Evolutionary conservation across 2,797 vertebrate species (phyloP).

Genomic region (Sebastes minor): DNA sequence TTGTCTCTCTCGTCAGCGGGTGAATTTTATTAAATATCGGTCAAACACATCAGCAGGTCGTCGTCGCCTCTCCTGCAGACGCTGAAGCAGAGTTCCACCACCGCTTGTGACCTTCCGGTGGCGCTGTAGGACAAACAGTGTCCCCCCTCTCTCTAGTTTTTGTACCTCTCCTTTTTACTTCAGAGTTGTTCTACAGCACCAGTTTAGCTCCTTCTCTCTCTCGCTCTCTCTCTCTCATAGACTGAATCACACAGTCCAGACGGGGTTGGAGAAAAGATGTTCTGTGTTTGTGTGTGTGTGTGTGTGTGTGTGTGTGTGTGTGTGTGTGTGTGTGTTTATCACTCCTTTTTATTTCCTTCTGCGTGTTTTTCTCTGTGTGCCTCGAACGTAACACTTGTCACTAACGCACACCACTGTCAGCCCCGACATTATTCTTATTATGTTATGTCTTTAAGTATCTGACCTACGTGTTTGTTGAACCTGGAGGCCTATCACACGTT

Average conservation of each 20-base stretch:
- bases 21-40: not conserved
- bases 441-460: slow-evolving; percentile 9
- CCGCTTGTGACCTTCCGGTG: slow-evolving; percentile 64
- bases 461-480: slow-evolving; percentile 41
- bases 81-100: slow-evolving; percentile 59
- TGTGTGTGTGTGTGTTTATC: slow-evolving; percentile 18
- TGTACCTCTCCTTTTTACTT: slow-evolving; percentile 39
- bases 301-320: slow-evolving; percentile 6
- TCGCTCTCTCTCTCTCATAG: slow-evolving; percentile 12
- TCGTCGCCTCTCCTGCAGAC: slow-evolving; percentile 12
- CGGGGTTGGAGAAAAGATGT: slow-evolving; percentile 74
- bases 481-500: slow-evolving; percentile 76
- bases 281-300: not conserved
- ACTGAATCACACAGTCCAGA: not conserved
- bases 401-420: slow-evolving; percentile 68
- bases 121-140: slow-evolving; percentile 57
- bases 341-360: slow-evolving; percentile 41
- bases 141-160: slow-evolving; percentile 17
- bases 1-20: not conserved
- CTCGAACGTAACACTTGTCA: slow-evolving; percentile 76
- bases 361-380: slow-evolving; percentile 70
- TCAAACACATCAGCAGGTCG: not conserved
- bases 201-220: slow-evolving; percentile 46
- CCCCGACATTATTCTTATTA: slow-evolving; percentile 28
- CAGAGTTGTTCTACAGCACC: slow-evolving; percentile 36